Conservation (phyloP, 2,113 vertebrate species). For the Caracal caracal region DNA sequence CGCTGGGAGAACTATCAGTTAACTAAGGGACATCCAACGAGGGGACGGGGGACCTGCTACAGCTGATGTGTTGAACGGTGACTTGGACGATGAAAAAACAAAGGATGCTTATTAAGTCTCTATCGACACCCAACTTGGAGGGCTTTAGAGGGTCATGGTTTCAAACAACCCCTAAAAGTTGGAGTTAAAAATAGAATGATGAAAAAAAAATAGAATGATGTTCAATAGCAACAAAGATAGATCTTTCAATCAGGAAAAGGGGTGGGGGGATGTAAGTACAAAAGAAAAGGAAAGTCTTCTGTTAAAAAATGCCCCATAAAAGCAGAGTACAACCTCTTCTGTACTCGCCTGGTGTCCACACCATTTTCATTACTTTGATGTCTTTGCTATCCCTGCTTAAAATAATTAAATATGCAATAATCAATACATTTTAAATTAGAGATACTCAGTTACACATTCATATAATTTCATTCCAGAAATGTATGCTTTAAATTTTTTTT, state of each 20-base stretch:
- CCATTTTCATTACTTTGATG: neutral
- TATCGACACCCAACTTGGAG: conserved; percentile 13
- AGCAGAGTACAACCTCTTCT: neutral
- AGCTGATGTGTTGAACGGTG: conserved; percentile 25
- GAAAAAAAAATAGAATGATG: conserved; percentile 43
- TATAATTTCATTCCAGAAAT: neutral
- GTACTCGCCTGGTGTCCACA: no score
- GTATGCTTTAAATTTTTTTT: neutral
- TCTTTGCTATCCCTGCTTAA: neutral
- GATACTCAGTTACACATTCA: neutral
- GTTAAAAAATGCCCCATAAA: neutral
- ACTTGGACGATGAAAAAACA: conserved; percentile 49
- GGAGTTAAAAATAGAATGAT: conserved; percentile 57
- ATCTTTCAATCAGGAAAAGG: neutral
- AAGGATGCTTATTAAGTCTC: conserved; percentile 39
- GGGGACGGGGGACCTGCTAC: neutral
- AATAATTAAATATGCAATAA: neutral
- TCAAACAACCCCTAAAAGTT: neutral
- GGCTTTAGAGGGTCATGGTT: neutral
- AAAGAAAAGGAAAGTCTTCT: neutral
- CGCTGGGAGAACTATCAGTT: neutral
- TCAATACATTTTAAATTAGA: neutral
- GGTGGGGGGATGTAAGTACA: neutral
- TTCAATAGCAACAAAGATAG: neutral
- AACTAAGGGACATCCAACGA: neutral